These are phyloP conservation scores for Drosophila kepulauana DNA, from an alignment of 1,140 invertebrate genomes.

Conservation along the genomic window DNA sequence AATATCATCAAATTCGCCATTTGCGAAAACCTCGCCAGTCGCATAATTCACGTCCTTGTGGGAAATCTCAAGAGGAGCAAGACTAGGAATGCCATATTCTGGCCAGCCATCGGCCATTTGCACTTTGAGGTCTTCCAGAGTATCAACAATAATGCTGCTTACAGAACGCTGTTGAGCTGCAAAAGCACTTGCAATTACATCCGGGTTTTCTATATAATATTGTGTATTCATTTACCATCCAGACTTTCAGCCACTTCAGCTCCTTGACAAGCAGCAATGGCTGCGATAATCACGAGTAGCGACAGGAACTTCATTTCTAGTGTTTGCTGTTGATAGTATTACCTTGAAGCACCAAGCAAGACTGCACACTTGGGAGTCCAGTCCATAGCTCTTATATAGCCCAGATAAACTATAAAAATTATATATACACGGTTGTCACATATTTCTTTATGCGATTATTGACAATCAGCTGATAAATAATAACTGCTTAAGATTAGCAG, in stretches of 20 bases:
- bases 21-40: conserved; percentile 47
- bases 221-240: conserved; percentile 39
- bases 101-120: conserved; percentile 65
- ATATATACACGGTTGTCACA: conserved; percentile 28
- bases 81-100: conserved; percentile 58
- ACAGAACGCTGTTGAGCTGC: conserved; percentile 64
- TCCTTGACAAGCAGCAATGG: conserved; percentile 40
- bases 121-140: conserved; percentile 47
- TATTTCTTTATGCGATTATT: conserved; percentile 38
- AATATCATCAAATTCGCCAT: conserved; percentile 48
- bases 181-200: not conserved
- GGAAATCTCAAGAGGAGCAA: conserved; percentile 54
- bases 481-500: conserved; percentile 57
- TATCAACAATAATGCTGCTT: conserved; percentile 48
- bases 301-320: conserved; percentile 61
- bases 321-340: conserved; percentile 4
- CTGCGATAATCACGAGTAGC: conserved; percentile 51
- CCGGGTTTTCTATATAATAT: not conserved
- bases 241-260: conserved; percentile 52
- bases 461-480: conserved; percentile 50
- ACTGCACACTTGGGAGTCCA: conserved; percentile 5
- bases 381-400: conserved; percentile 56
- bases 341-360: not conserved
- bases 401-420: conserved; percentile 51
- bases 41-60: conserved; percentile 51